Percentiles rank a stretch among this genome's conserved stretches.
Conservation (phyloP, 37 sponge, comb jelly and placozoan genomes). For the Beroe forskalii region DNA sequence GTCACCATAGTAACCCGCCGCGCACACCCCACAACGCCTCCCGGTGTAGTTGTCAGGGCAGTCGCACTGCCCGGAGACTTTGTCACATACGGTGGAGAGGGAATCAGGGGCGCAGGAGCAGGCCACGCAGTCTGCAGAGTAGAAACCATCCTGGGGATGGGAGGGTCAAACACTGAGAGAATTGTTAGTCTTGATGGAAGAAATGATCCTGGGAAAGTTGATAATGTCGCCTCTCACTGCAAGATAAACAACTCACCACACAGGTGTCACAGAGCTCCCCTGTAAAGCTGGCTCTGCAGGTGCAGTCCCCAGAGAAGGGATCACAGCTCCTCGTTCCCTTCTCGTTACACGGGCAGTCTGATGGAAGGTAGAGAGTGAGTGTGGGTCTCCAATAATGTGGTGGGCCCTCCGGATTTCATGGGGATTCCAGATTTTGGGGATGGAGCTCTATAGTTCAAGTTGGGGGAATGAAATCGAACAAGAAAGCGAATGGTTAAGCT, state of each 20-base stretch:
- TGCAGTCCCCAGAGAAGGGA: neutral
- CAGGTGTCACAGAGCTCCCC: neutral
- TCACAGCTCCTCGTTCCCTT: neutral
- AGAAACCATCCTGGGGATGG: slow-evolving; percentile 8
- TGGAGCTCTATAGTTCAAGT: no score
- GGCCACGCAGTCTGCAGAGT: neutral
- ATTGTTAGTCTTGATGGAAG: no score
- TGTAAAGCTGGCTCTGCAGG: neutral
- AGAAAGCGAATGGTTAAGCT: no score
- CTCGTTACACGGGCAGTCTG: slow-evolving; percentile 38
- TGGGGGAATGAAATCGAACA: no score
- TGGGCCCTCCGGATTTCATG: no score
- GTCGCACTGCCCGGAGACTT: neutral
- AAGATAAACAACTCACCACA: slow-evolving; percentile 9
- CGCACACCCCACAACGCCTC: neutral
- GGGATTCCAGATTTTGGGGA: no score
- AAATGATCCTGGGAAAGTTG: no score
- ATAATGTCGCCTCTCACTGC: no score
- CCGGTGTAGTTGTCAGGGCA: slow-evolving; percentile 27
- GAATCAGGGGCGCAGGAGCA: neutral
- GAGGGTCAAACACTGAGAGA: neutral
- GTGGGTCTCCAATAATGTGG: no score
- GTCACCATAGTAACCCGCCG: neutral
- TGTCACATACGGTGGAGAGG: neutral
- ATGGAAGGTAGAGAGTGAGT: no score